Evolutionary conservation across 2,113 vertebrate genomes (phyloP).

Genomic region (Scolopax mira): DNA sequence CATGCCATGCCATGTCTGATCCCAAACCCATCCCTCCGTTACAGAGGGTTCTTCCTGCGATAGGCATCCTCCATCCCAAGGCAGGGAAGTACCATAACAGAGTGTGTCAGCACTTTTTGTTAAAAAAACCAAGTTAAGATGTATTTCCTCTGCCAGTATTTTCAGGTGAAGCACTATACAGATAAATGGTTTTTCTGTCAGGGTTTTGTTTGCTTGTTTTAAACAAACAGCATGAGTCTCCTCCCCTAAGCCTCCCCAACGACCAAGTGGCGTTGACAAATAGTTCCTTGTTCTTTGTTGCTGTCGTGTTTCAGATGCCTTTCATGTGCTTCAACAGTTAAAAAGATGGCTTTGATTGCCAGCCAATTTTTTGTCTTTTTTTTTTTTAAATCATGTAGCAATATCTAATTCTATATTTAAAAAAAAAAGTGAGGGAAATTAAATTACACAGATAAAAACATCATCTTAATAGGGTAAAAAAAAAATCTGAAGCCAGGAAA

Average conservation of each 20-base stretch:
- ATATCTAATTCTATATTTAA: conserved; percentile 47
- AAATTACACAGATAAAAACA: conserved; percentile 19
- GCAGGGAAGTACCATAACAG: neutral
- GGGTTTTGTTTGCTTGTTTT: conserved; percentile 60
- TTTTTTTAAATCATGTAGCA: conserved; percentile 12
- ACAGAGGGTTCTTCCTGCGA: neutral
- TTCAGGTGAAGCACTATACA: conserved; percentile 10
- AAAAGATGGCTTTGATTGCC: conserved; percentile 49
- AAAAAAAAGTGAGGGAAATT: conserved; percentile 44
- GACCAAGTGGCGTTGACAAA: conserved; percentile 37
- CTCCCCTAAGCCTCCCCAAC: conserved; percentile 57
- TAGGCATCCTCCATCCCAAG: neutral
- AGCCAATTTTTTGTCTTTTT: neutral
- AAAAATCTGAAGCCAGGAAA: conserved; percentile 1
- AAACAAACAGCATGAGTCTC: conserved; percentile 56
- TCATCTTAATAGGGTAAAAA: neutral
- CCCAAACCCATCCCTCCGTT: accelerated
- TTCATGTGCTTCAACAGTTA: conserved; percentile 49
- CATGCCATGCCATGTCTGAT: neutral
- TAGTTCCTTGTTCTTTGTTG: conserved; percentile 58
- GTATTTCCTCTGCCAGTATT: neutral
- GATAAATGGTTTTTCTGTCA: conserved; percentile 66
- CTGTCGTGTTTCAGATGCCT: conserved; percentile 32
- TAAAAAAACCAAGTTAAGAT: conserved; percentile 12
- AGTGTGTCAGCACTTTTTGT: conserved; percentile 41